A percentile compares a stretch with the other conserved stretches of the same genome.
phyloP scores from a whole-genome alignment of 2,113 vertebrate genomes.

The Sminthopsis crassicaudata region DNA sequence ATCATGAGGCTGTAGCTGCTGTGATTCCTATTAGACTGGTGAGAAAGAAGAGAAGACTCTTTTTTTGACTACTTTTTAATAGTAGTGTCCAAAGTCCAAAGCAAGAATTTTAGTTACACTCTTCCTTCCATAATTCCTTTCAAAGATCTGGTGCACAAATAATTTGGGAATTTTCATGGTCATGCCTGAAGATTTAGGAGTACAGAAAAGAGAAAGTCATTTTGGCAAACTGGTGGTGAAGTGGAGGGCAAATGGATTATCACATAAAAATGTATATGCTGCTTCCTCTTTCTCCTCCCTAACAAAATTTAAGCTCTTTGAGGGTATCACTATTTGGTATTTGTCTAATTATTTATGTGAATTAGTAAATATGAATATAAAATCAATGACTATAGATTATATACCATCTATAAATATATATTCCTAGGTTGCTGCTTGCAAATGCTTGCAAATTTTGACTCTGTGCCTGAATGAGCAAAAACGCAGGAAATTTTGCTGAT shows the following conservation, averaged over 20 bases:
- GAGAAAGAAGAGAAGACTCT: background rate
- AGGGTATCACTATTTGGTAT: background rate
- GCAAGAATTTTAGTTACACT: background rate
- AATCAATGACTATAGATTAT: background rate
- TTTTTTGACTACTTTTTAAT: background rate
- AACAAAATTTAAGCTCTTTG: background rate
- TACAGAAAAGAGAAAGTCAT: background rate
- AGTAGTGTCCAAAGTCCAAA: background rate
- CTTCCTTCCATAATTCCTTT: background rate
- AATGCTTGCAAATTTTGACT: background rate
- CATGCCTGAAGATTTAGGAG: background rate
- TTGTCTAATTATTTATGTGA: background rate
- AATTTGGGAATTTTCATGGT: background rate
- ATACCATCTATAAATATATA: background rate
- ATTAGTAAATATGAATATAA: background rate
- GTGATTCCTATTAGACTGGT: background rate
- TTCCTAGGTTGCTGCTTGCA: background rate
- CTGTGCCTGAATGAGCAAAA: slow-evolving; percentile 1
- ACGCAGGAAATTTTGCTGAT: slow-evolving; percentile 1
- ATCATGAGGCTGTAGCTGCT: background rate
- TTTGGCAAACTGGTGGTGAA: background rate
- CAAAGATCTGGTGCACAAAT: background rate
- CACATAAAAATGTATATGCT: background rate
- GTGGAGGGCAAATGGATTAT: background rate
- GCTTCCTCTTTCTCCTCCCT: background rate